Evolutionary conservation across 1,140 invertebrate species (phyloP).

Genomic region (Bombus waltoni): DNA sequence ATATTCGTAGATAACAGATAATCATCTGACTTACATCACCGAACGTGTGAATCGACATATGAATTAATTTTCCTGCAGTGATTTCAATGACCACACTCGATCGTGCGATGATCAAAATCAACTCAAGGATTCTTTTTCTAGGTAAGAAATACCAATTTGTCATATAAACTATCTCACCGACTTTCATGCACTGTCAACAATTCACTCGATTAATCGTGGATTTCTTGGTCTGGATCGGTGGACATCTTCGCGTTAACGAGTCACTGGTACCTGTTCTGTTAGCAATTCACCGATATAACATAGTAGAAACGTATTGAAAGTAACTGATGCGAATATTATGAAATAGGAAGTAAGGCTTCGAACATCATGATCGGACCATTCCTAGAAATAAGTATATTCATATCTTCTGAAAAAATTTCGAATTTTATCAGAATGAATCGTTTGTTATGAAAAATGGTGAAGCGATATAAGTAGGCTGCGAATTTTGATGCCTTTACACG

Average conservation of each 20-base stretch:
- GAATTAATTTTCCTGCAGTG: constrained; percentile 66
- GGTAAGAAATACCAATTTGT: constrained; percentile 68
- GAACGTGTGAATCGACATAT: constrained; percentile 67
- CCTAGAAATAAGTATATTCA: constrained; percentile 53
- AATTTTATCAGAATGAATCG: neutral
- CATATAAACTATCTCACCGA: constrained; percentile 64
- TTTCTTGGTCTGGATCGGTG: neutral
- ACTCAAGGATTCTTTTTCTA: constrained; percentile 41
- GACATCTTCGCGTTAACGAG: neutral
- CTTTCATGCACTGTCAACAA: constrained; percentile 62
- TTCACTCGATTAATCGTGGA: constrained; percentile 7
- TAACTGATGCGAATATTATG: constrained; percentile 61
- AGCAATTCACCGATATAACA: constrained; percentile 72
- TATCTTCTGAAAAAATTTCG: neutral
- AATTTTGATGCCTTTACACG: neutral
- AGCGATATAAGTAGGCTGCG: accelerated
- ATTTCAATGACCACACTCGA: constrained; percentile 61
- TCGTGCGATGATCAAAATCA: constrained; percentile 66
- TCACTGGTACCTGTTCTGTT: constrained; percentile 63
- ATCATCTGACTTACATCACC: constrained; percentile 59
- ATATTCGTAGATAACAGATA: no score
- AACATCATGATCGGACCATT: constrained; percentile 56
- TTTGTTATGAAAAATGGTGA: neutral
- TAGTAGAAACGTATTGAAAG: constrained; percentile 71
- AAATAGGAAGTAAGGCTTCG: constrained; percentile 36